Evolutionary conservation across 2,113 vertebrate genomes (phyloP), one percentile per base, ranked within the genome.

Genomic region (Scomber scombrus): DNA sequence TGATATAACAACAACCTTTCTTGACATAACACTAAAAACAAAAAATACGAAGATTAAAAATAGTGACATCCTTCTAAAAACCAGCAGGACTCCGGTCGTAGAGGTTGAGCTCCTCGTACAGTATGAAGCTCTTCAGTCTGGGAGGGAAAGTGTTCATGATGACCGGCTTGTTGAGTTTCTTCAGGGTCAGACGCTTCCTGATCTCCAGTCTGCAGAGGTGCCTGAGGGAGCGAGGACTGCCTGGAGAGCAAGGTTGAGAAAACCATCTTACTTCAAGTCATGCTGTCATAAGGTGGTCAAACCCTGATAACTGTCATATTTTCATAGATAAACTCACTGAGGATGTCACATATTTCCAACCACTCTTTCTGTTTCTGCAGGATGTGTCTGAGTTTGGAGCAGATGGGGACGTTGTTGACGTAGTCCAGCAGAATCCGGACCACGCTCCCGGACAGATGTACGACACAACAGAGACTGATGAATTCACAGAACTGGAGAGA

Each of bases 171-270:
- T 92, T 92, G 54, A 96, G 92, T 67, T 81, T 93, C 68, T 86
- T 94, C 69, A 96, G 83, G 34, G 95, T 96, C 86, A 98, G 60
- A 50, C 89, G 62, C 71, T 92, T 94, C 66, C 95, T 91, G 89
- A 97, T 95, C 90, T 93, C 93, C 85, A 97, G 91, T n/a, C 95
- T 93, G 85, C 96, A 97, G 51, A 97, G 92, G 81, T 97, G 96
- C 52, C 93, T 94, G 87, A 97, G 71, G 2, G 95, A 88, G 45
- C 95, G 95, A 76, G 96, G 96, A 68, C 95, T 97, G 85, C 91
- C 97, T 98, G 83, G 65, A 80, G 63, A 57, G n/a, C 47, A 71
- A 47, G 40, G 56, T 45, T 15, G n/a, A 74, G 14, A 69, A 47
- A 18, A 31, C 5, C 0, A 23, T 1, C 31, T 50, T 3, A 47